A percentile compares a stretch with the other conserved stretches of the same genome.
Conservation (phyloP, 2,113 vertebrate genomes). For the Pomatorhinus ruficollis region DNA sequence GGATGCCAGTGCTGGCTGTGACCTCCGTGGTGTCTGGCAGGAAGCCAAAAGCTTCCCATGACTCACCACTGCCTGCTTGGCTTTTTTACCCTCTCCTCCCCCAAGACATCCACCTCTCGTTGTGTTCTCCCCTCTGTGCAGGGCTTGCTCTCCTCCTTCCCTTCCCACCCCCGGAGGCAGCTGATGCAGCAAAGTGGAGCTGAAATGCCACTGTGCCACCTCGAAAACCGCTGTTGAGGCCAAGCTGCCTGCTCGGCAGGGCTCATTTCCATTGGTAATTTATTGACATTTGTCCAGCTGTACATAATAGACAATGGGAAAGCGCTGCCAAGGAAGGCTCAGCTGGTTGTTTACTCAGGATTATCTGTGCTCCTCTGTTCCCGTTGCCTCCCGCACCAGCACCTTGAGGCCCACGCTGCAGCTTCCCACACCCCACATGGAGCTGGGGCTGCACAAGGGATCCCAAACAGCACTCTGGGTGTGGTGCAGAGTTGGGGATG, state of each 20-base stretch:
- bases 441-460: neutral
- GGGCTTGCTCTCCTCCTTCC: neutral
- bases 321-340: neutral
- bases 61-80: neutral
- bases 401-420: accelerated
- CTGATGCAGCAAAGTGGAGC: neutral
- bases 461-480: neutral
- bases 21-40: neutral
- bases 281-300: slow-evolving; percentile 7
- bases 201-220: neutral
- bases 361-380: neutral
- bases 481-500: neutral
- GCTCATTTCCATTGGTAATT: neutral
- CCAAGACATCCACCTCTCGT: accelerated
- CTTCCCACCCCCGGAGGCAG: neutral
- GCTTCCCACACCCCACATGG: neutral
- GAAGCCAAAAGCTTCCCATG: neutral
- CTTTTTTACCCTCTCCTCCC: neutral
- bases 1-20: neutral
- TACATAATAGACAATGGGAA: neutral
- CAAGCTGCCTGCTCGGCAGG: neutral
- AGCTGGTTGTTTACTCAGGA: neutral
- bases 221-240: neutral
- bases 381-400: accelerated
- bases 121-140: neutral